A percentile compares a stretch with the other conserved stretches of the same genome.
Evolutionary conservation across 1,140 invertebrate species (phyloP).

Genomic region (Sesamia nonagrioides): DNA sequence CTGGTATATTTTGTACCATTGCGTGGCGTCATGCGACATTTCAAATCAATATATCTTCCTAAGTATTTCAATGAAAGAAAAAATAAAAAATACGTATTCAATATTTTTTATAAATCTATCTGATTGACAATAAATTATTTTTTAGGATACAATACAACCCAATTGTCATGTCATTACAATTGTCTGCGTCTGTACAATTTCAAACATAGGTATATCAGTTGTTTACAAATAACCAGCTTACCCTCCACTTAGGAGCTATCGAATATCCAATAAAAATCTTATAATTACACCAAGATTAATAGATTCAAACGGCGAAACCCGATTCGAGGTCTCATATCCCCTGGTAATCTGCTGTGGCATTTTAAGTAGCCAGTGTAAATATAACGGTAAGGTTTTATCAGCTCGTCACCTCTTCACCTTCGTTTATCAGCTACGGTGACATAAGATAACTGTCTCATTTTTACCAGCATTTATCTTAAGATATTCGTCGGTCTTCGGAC

Average conservation of each 20-base stretch:
- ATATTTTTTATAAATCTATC: too few species aligned
- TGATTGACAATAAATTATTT: too few species aligned
- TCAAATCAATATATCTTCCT: too few species aligned
- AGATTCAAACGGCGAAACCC: conserved; percentile 38
- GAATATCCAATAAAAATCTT: conserved; percentile 14
- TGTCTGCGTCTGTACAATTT: too few species aligned
- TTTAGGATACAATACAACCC: too few species aligned
- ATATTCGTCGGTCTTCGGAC: conserved; percentile 16
- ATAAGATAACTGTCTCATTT: conserved; percentile 50
- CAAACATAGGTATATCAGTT: background rate
- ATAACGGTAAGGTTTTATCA: conserved; percentile 51
- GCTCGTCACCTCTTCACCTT: conserved; percentile 47
- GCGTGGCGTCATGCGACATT: too few species aligned
- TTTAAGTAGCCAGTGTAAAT: conserved; percentile 44
- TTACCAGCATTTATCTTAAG: conserved; percentile 46
- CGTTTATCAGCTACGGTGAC: conserved; percentile 28
- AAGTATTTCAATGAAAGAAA: too few species aligned
- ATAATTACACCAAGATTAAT: conserved; percentile 45
- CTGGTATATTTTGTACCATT: too few species aligned
- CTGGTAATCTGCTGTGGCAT: conserved; percentile 38
- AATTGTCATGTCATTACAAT: too few species aligned
- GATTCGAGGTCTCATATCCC: conserved; percentile 38
- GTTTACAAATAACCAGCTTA: conserved; percentile 14
- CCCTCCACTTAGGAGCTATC: conserved; percentile 22
- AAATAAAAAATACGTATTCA: too few species aligned